Evolutionary conservation across 2,797 vertebrate genomes (phyloP).

Genomic region (Prunella strophiata): DNA sequence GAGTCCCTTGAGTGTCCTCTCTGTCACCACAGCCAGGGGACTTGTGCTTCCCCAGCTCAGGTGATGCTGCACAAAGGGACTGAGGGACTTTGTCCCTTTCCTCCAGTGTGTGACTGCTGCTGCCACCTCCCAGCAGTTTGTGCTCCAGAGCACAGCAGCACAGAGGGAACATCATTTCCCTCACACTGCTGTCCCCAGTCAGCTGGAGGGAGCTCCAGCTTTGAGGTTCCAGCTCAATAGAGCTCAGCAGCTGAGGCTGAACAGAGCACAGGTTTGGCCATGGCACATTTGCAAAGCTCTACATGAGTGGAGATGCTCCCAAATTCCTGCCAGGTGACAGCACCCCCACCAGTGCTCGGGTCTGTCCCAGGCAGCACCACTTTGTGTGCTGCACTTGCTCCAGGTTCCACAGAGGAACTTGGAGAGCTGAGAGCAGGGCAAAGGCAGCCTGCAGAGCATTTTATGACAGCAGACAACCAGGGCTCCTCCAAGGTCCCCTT

Average conservation of each 20-base stretch:
- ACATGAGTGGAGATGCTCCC: neutral
- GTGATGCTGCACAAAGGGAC: neutral
- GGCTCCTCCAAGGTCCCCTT: neutral
- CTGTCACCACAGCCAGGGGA: neutral
- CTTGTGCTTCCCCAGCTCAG: neutral
- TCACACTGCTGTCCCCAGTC: neutral
- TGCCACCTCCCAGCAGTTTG: neutral
- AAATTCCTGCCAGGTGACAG: neutral
- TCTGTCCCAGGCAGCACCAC: neutral
- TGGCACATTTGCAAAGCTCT: neutral
- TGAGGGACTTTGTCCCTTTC: neutral
- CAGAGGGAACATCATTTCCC: neutral
- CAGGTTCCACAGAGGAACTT: neutral
- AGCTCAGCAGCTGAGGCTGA: neutral
- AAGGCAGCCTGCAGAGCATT: neutral
- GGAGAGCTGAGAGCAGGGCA: neutral
- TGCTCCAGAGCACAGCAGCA: neutral
- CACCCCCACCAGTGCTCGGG: neutral
- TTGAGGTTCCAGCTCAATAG: neutral
- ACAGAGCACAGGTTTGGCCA: neutral
- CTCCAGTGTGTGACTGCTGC: neutral
- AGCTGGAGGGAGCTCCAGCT: neutral
- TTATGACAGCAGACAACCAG: neutral
- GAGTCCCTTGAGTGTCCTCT: neutral
- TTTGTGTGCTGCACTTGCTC: neutral